Base-by-base conservation (phyloP, 1,140 invertebrate species). In the Bombus ignitus region DNA sequence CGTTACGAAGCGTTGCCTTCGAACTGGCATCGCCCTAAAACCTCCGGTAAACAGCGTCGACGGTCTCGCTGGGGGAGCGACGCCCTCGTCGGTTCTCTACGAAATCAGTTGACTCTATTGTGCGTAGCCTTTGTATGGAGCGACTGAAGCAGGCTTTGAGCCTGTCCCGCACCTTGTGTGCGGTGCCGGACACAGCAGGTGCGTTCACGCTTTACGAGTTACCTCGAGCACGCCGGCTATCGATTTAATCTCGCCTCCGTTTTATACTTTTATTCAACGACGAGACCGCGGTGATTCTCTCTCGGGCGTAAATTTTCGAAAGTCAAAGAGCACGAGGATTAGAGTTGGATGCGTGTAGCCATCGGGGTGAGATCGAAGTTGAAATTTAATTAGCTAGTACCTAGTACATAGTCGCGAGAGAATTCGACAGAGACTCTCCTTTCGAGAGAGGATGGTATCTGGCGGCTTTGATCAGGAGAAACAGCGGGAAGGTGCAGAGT, bases 121-220 rank as follows among this genome's bases (percentile, higher is more conserved):
- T 91, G 80, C 89, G 89, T 91, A 70, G 72, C 87, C 89, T 90
- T 90, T 91, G 90, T 91, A 82, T 88, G 82, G 47, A 28, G 28
- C 71, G 53, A 42, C n/a, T 12, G 78, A 88, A 91, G 87, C 88
- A 86, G 65, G 76, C 90, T 91, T 91, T 91, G 90, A 91, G 28
- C 83, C n/a, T 90, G 82, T 88, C 79, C 83, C 53, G 59, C 77
- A 88, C 86, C 87, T 88, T 90, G 86, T 86, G 57, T 79, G 44
- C 42, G 32, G 62, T 74, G 72, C 57, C 81, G 73, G 77, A 89
- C 80, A 87, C 68, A 62, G 66, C 89, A 89, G 89, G 89, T 90
- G 81, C 89, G 89, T 89, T 74, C 77, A 77, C 85, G 75, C 77
- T 87, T 82, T 80, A 66, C 86, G 80, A 84, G 86, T 89, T 71